phyloP scores from a whole-genome alignment of 2,113 vertebrate genomes.

The Bungarus multicinctus region DNA sequence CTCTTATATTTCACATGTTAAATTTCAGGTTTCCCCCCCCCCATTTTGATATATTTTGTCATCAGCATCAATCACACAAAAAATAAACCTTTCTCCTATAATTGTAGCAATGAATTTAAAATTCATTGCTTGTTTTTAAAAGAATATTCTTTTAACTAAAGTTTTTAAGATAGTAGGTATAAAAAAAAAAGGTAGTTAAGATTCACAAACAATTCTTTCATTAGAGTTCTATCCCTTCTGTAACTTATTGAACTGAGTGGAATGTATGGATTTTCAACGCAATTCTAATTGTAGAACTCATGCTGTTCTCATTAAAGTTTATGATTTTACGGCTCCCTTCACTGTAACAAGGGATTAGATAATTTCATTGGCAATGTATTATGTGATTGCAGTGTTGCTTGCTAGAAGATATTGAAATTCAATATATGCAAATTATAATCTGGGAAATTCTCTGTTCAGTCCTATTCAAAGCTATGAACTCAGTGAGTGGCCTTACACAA shows the following conservation, averaged over 20 bases:
- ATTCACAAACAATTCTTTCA: background rate
- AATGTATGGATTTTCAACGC: background rate
- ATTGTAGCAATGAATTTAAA: background rate
- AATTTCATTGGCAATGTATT: background rate
- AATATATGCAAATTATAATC: background rate
- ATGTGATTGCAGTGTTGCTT: background rate
- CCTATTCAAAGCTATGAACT: background rate
- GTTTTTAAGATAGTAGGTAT: no score
- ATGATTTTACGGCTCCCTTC: background rate
- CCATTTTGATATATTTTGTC: background rate
- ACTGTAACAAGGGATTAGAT: background rate
- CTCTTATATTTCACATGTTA: background rate
- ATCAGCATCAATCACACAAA: background rate
- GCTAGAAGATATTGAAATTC: background rate
- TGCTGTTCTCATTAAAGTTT: constrained; percentile 4
- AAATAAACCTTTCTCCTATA: background rate
- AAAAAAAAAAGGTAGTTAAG: constrained; percentile 5
- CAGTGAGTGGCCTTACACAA: background rate
- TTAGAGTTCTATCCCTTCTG: background rate
- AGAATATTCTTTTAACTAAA: background rate
- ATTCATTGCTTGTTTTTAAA: background rate
- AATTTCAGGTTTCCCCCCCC: no score
- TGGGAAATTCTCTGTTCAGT: background rate
- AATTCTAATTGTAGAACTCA: background rate
- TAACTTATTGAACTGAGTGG: background rate